Conservation (phyloP, 2,113 vertebrate species). For the Megaceryle maxima region DNA sequence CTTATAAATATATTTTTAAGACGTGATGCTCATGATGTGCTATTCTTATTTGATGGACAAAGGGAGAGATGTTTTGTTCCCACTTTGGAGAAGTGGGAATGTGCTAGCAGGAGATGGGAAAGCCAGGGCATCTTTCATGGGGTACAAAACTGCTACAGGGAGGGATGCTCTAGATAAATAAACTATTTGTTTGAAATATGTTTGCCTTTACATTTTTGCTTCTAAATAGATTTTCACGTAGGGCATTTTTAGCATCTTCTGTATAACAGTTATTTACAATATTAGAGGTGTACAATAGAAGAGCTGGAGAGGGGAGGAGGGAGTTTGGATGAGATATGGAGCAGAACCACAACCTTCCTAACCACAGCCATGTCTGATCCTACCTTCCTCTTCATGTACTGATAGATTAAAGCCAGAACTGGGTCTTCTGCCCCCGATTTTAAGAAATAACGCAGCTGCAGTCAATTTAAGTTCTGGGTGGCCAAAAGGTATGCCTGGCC, state of each 20-base stretch:
- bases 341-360: not conserved
- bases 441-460: fast-evolving
- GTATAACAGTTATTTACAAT: fast-evolving
- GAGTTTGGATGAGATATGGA: not conserved
- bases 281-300: not conserved
- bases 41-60: not conserved
- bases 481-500: not conserved
- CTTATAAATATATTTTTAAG: not conserved
- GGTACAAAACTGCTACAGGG: not conserved
- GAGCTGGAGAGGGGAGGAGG: not conserved
- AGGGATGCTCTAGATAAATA: not conserved
- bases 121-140: not conserved
- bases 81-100: not conserved
- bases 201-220: not conserved
- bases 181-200: not conserved
- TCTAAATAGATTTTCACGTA: not conserved
- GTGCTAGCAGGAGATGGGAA: not conserved
- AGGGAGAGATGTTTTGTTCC: not conserved
- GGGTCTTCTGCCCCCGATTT: not conserved
- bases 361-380: fast-evolving
- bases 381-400: not conserved
- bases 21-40: fast-evolving
- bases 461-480: not conserved
- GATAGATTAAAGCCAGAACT: not conserved
- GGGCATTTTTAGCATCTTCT: not conserved